Evolutionary conservation across 1,140 invertebrate species (phyloP), one percentile per base, ranked within the genome.

Genomic region (Pantala flavescens): DNA sequence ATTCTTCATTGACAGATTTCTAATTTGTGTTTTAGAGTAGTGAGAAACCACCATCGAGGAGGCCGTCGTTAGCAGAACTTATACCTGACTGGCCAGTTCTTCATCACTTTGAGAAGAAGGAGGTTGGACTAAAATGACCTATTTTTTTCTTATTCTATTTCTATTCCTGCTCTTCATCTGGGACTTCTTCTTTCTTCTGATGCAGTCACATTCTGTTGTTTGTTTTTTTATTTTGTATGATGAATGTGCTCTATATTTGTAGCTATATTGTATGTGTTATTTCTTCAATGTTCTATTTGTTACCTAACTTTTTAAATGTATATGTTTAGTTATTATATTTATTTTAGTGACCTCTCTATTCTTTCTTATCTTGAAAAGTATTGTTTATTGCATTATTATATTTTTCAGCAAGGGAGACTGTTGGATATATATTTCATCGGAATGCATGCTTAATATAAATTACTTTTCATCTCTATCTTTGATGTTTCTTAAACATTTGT

Each of bases 41-140:
- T 83, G 83, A 85, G 70, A 79, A 78, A 79, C 71, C 80, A 80
- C 75, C 84, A 85, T 87, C 87, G 81, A 90, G 94, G 87, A 89
- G 94, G 86, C 90, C 89, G 80, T 97, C 94, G 78, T 87, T 97
- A 83, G 94, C 94, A 80, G 94, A 97, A 86, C 86, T 96, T 86
- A 97, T 98, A 84, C 95, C 95, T 80, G 95, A 97, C 86, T 98
- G 95, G 95, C 95, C 95, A 80, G 90, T 89, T 80, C 89, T 97
- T 80, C 93, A 96, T 86, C 91, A 90, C 85, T 92, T 93, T 88
- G 87, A 86, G 85, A 88, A 85, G 85, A 86, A 86, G 85, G 88
- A 91, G 89, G 89, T 91, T 90, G 87, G 88, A 87, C 82, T 84
- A 80, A 3, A 70, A 71, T 76, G 72, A 23, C 74, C 74, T 73